Evolutionary conservation across 2,888 invertebrate species (phyloP).

Genomic region (Parnassius apollo): DNA sequence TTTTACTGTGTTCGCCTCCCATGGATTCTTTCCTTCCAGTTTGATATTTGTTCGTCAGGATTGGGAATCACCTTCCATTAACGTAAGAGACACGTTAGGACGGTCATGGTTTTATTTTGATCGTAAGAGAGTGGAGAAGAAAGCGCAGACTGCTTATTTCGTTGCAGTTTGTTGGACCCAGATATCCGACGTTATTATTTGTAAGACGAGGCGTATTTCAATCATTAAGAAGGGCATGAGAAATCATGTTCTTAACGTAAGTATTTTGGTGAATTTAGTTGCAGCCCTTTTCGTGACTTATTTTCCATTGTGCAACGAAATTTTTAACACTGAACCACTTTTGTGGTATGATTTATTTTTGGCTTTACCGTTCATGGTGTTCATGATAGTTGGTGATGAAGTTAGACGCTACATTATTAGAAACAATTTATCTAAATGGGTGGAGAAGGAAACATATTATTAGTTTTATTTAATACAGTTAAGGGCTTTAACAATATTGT

Average conservation of each 20-base stretch:
- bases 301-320: slow-evolving; percentile 84
- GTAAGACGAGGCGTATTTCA: slow-evolving; percentile 88
- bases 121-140: slow-evolving; percentile 85
- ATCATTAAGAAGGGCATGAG: slow-evolving; percentile 88
- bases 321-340: slow-evolving; percentile 86
- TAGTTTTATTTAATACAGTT: neutral
- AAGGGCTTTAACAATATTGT: neutral
- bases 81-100: slow-evolving; percentile 86
- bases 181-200: slow-evolving; percentile 88
- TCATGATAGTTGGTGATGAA: slow-evolving; percentile 89
- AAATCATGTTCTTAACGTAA: slow-evolving; percentile 83
- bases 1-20: slow-evolving; percentile 88
- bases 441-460: slow-evolving; percentile 89
- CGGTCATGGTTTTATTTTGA: slow-evolving; percentile 87
- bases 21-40: slow-evolving; percentile 86
- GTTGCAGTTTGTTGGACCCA: slow-evolving; percentile 89
- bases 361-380: slow-evolving; percentile 86
- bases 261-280: slow-evolving; percentile 83
- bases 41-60: slow-evolving; percentile 85
- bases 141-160: slow-evolving; percentile 90
- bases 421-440: slow-evolving; percentile 84
- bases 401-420: slow-evolving; percentile 85
- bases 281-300: slow-evolving; percentile 85
- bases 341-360: slow-evolving; percentile 86
- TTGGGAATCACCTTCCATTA: slow-evolving; percentile 85